Evolutionary conservation across 2,888 invertebrate species (phyloP), one percentile per base, ranked within the genome.

Genomic region (Spilosoma lubricipeda): DNA sequence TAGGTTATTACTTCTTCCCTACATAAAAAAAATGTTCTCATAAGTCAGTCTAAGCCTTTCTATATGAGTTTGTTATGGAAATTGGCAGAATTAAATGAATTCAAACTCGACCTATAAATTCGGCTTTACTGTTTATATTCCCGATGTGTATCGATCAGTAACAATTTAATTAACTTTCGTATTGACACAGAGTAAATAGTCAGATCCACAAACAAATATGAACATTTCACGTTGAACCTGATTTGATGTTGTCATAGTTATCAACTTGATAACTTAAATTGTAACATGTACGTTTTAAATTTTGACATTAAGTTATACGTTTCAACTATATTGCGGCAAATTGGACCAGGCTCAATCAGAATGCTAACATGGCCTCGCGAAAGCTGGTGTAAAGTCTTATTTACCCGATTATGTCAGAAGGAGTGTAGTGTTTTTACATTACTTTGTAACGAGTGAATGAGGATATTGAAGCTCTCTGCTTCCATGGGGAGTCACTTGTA

Each of bases 91-190:
- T 56, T 9, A 59, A 59, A 59, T 23, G 13, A 59, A 63, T 63
- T 63, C 15, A 27, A 63, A 63, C 15, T 63, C 2, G 3, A 0
- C 2, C 15, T 30, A 0, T 67, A n/a, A 0, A 27, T 45, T 45
- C 2, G 3, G 45, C 18, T 39, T 18, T 20, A 27, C n/a, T 45
- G 20, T 67, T 67, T 56, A 33, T 20, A 8, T 36, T 36, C n/a
- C 8, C n/a, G n/a, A n/a, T n/a, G n/a, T 52, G 36, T 56, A 15
- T 52, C 33, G 36, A 36, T 36, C n/a, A 8, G 56, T 52, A 69
- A 56, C 11, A 69, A 23, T 36, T 68, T 68, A 48, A 33, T 68
- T 68, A 68, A 68, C 52, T 56, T n/a, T 52, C 15, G n/a, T 39
- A n/a, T 69, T 36, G 36, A 56, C n/a, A 15, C 15, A n/a, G 33